A percentile compares a stretch with the other conserved stretches of the same genome.
Conservation (phyloP, 1,140 invertebrate species). For the Drosophila rhopaloa region DNA sequence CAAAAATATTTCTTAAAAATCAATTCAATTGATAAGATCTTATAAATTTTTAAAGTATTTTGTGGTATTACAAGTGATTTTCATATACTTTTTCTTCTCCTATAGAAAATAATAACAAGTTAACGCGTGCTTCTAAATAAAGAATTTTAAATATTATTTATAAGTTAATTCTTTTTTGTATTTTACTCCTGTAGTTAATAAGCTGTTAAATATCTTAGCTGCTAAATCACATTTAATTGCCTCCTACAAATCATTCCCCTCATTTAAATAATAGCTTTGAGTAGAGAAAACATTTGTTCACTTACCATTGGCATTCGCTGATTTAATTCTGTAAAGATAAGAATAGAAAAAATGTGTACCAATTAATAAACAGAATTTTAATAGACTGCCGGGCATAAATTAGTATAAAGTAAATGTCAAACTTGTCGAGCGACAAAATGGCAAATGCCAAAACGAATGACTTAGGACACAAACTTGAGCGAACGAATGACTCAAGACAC, state of each 20-base stretch:
- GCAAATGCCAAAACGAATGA: constrained; percentile 75
- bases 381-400: constrained; percentile 60
- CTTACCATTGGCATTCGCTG: constrained; percentile 84
- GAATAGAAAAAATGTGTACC: constrained; percentile 52
- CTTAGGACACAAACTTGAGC: constrained; percentile 70
- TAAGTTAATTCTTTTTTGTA: neutral
- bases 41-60: no score
- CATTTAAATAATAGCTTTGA: constrained; percentile 32
- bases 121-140: no score
- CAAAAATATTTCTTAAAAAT: no score
- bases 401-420: constrained; percentile 62
- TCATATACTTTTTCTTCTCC: no score
- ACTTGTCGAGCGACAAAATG: constrained; percentile 57
- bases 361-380: constrained; percentile 69
- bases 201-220: constrained; percentile 1
- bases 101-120: no score
- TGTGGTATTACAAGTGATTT: no score
- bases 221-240: constrained; percentile 31
- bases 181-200: neutral
- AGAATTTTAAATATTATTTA: neutral
- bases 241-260: constrained; percentile 14
- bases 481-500: constrained; percentile 80
- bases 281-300: constrained; percentile 36
- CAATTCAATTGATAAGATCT: no score
- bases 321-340: constrained; percentile 84